Base-by-base conservation (phyloP, 2,888 invertebrate genomes). In the Catocala nupta region DNA sequence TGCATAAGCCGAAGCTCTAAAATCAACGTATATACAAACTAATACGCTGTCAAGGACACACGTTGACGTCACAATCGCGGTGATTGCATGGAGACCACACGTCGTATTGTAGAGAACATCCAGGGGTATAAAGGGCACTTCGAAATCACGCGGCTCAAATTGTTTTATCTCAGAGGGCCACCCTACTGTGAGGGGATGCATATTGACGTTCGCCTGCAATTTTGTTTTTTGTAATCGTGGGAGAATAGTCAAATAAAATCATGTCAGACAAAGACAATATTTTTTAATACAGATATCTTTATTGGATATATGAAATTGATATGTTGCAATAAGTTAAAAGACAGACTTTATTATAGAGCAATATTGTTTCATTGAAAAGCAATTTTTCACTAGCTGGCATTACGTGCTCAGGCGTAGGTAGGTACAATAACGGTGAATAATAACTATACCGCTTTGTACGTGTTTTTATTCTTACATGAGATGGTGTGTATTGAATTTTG, bases 11-110 rank as follows among this genome's bases (percentile, higher is more conserved):
- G 63, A 67, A 57, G 59, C 53, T 62, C 55, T 52, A 59, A 55
- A 62, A 60, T 68, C 55, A 58, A 57, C 16, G 39, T 51, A 10
- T 8, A 59, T 33, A 64, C 60, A 59, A 63, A 61, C 49, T 55
- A 59, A 57, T 68, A 43, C 13, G 36, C 47, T 68, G 75, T 70
- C 70, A 68, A 55, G 50, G 61, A 59, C 76, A 70, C 68, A 59
- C 69, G 74, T 49, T 54, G 66, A 54, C 10, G 56, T 49, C 65
- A 68, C 68, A 65, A 66, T 66, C 70, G 47, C 55, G 49, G 59
- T 65, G 70, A 74, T 69, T 62, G 65, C 67, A 51, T 63, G 54
- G 55, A 61, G 47, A 56, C 57, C 57, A 47, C 50, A 51, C 36
- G 51, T 2, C 36, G 49, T 39, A 53, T 50, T 47, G 54, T 54